Percentiles rank a stretch among this genome's conserved stretches.
Evolutionary conservation across 2,113 vertebrate genomes (phyloP).

Genomic region (Corynorhinus townsendii): DNA sequence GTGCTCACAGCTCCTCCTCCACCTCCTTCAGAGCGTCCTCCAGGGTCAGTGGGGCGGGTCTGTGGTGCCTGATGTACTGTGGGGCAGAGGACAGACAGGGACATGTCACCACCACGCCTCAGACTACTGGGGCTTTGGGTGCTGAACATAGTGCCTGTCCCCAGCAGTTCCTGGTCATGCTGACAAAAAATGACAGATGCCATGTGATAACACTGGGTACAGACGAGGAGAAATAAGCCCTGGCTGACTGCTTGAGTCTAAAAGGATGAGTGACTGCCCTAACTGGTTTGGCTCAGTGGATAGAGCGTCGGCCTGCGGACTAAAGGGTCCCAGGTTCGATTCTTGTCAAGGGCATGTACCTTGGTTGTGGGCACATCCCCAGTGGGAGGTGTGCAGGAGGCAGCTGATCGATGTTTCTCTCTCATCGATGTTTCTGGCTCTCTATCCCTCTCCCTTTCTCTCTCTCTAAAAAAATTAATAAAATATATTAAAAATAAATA

Average conservation of each 20-base stretch:
- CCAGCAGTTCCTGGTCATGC: background rate
- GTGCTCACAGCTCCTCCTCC: slow-evolving; percentile 73
- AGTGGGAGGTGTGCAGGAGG: too few relatives aligned
- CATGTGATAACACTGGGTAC: background rate
- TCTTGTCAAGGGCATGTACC: too few relatives aligned
- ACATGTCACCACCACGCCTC: rapidly evolving
- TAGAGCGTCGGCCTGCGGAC: too few relatives aligned
- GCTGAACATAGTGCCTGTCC: background rate
- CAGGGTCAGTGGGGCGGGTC: slow-evolving; percentile 75
- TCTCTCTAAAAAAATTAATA: too few relatives aligned
- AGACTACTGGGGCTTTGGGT: background rate
- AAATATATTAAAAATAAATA: too few relatives aligned
- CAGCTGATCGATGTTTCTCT: too few relatives aligned
- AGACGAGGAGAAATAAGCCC: background rate
- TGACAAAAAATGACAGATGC: background rate
- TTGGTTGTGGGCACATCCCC: too few relatives aligned
- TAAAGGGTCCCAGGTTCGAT: too few relatives aligned
- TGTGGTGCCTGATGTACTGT: slow-evolving; percentile 86
- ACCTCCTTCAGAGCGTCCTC: slow-evolving; percentile 79
- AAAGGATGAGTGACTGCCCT: background rate
- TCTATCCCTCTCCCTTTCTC: too few relatives aligned
- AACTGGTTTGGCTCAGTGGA: too few relatives aligned
- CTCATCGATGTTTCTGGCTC: too few relatives aligned
- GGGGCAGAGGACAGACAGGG: background rate
- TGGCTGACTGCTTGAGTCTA: background rate